Base-by-base conservation (phyloP, 1,140 invertebrate genomes). In the Medauroidea extradentata region DNA sequence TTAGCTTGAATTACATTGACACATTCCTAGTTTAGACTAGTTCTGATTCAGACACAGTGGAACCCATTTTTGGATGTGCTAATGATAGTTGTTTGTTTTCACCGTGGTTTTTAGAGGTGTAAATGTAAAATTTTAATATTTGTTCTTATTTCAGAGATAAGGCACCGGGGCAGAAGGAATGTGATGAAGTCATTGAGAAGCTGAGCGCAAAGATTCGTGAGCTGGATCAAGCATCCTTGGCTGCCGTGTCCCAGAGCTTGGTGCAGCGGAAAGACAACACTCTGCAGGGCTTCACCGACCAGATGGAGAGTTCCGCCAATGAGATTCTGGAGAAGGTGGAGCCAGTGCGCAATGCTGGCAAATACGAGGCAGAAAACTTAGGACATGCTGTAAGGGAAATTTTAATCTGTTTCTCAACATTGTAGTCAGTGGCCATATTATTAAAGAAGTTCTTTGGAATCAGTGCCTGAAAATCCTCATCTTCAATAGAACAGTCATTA, bases 131-230 rank as follows among this genome's bases (percentile, higher is more conserved):
- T n/a, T n/a, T n/a, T n/a, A n/a, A n/a, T n/a, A n/a, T n/a, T n/a
- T n/a, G n/a, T n/a, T n/a, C n/a, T n/a, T n/a, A n/a, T n/a, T n/a
- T 42, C 66, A 88, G 94, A 39, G 94, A 98, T 67, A 94, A 93
- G 71, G 94, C 95, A 0, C 96, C 96, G 0, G 96, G 96, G 0
- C 94, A 97, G 70, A 87, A 88, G 4, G 95, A 99, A 75, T 97
- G 96, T 73, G 90, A 94, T 41, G 79, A 82, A 1, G 91, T 91
- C 0, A 84, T 96, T 52, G 86, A 93, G 18, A 86, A 86, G 18
- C 73, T 99, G 5, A 87, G 82, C 48, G 77, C 81, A 0, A 85
- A 87, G 58, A 88, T 94, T 3, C 79, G 87, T 0, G 87, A 93
- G 44, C 73, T 99, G 24, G 94, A 99, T 75, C 86, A 90, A 62